Conservation (phyloP, 2,797 vertebrate genomes). For the Pangasius mekongensis region DNA sequence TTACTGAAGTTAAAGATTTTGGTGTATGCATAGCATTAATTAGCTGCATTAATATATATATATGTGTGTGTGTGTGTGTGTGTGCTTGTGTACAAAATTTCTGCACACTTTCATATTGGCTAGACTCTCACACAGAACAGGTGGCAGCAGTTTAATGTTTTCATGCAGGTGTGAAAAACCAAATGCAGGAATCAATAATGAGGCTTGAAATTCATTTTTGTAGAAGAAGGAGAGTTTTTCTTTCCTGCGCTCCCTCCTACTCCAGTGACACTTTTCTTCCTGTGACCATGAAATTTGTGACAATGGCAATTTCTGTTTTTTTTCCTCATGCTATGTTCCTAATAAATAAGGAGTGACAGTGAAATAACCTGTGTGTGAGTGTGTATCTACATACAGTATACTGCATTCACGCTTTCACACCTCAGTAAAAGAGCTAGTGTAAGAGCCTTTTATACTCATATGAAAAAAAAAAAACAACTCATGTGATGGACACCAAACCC, state of each 20-base stretch:
- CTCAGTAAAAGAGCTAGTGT: background rate
- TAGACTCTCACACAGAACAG: constrained; percentile 20
- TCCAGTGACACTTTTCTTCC: constrained; percentile 49
- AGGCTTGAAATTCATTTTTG: constrained; percentile 59
- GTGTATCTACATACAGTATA: background rate
- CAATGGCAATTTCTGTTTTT: constrained; percentile 42
- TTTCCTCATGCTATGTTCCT: constrained; percentile 16
- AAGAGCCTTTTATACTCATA: background rate
- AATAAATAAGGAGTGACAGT: constrained; percentile 40
- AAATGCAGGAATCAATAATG: constrained; percentile 39
- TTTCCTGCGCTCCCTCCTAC: background rate
- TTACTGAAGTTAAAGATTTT: background rate
- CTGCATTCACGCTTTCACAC: background rate
- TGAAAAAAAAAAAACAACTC: background rate
- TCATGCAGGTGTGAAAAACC: constrained; percentile 29
- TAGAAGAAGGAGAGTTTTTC: constrained; percentile 31
- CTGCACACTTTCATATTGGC: background rate
- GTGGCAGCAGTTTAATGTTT: constrained; percentile 47
- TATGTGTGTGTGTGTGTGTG: constrained; percentile 17
- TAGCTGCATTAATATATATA: background rate
- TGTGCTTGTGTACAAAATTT: background rate
- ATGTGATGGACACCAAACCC: background rate
- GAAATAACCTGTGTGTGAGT: constrained; percentile 12
- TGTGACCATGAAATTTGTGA: constrained; percentile 55
- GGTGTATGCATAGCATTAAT: background rate